A percentile compares a stretch with the other conserved stretches of the same genome.
Evolutionary conservation across 64 coral and sea anemone species (phyloP).

Genomic region (Exaiptasia diaphana): DNA sequence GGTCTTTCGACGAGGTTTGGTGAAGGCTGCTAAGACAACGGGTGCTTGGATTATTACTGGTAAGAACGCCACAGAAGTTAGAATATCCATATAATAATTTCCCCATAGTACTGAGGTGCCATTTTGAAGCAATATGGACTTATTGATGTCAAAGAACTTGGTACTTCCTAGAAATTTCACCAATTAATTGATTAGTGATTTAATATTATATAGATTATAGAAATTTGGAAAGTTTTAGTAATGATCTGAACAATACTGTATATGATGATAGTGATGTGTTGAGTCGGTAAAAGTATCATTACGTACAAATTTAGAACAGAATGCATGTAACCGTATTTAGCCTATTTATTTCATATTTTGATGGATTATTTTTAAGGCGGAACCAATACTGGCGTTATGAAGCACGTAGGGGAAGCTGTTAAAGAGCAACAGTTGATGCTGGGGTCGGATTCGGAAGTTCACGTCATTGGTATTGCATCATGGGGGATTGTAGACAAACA

Average conservation of each 20-base stretch:
- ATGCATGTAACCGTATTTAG: too few species aligned
- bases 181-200: too few species aligned
- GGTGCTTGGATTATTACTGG: conserved; percentile 98
- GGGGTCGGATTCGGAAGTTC: conserved; percentile 69
- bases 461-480: conserved; percentile 90
- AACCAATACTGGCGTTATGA: conserved; percentile 95
- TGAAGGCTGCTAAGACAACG: conserved; percentile 96
- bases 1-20: conserved; percentile 95
- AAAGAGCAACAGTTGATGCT: conserved; percentile 79
- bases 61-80: neutral
- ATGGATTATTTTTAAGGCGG: conserved; percentile 47
- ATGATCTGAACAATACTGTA: too few species aligned
- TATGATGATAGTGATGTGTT: too few species aligned
- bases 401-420: conserved; percentile 96
- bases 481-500: conserved; percentile 98
- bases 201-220: too few species aligned
- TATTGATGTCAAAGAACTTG: too few species aligned
- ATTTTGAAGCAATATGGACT: too few species aligned
- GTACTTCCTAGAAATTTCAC: too few species aligned
- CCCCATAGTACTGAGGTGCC: too few species aligned
- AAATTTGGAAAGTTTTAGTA: too few species aligned
- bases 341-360: neutral
- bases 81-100: too few species aligned
- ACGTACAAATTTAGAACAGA: neutral
- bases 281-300: neutral